Base-by-base conservation (phyloP, 2,797 vertebrate genomes). In the Coregonus sp. region DNA sequence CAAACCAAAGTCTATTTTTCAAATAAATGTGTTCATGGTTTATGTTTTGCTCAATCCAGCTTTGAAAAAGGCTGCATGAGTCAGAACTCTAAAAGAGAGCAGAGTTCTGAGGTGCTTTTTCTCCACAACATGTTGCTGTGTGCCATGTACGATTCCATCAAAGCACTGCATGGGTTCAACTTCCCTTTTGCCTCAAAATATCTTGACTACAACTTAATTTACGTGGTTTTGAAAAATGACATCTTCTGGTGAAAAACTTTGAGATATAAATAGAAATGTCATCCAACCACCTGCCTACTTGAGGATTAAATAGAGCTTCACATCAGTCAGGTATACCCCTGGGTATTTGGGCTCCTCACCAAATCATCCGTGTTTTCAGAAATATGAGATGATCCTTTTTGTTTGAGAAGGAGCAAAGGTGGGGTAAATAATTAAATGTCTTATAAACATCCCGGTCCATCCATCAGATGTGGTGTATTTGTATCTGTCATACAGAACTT, bases 401-500 rank as follows among this genome's bases (percentile, higher is more conserved):
- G 31, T 35, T 37, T 68, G 33, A 18, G 33, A 68, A 35, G 31
- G 11, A 33, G 29, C 25, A 29, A 29, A 31, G 66, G 29, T 33
- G 15, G 29, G 14, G 20, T 37, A 16, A n/a, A 3, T 20, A 79
- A 83, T 87, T 59, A 70, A 75, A 83, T 88, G 86, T 86, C 63
- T 70, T 65, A 14, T 29, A 82, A 85, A 82, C 70, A 80, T 86
- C 33, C 14, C 74, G 5, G 61, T 40, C 7, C 59, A 65, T 72
- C 4, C 3, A 50, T 52, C 40, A 72, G 35, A 65, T 11, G 16
- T 9, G n/a, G n/a, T 50, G 35, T 47, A 72, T 65, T 65, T 71
- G 11, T 61, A 79, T 86, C 87, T 81, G 66, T 86, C 81, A 86
- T 63, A 70, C 14, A 78, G 12, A 4, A 4, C 54, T 84, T 84